Conservation (phyloP, 1,140 invertebrate genomes). For the Drosophila virilis region DNA sequence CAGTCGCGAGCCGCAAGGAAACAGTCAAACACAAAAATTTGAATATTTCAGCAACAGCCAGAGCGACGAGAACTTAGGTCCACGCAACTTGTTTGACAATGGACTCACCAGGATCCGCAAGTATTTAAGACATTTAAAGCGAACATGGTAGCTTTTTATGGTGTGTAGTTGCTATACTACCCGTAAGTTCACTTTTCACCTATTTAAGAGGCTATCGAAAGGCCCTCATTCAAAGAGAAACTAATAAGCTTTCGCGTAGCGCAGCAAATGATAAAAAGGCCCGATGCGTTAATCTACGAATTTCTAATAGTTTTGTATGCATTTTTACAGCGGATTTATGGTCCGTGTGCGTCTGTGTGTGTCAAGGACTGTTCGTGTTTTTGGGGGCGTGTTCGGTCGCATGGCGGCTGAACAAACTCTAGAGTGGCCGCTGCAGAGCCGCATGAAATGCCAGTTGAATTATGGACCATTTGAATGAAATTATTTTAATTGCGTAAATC, state of each 20-base stretch:
- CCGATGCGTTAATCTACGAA: constrained; percentile 37
- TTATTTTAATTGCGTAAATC: constrained; percentile 83
- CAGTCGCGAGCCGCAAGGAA: too few species aligned
- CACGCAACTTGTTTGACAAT: too few species aligned
- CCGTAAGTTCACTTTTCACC: not conserved
- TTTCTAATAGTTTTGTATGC: constrained; percentile 42
- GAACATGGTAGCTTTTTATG: not conserved
- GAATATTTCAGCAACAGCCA: too few species aligned
- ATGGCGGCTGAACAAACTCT: constrained; percentile 23
- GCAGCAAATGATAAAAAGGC: constrained; percentile 19
- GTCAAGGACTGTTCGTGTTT: constrained; percentile 27
- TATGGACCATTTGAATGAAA: constrained; percentile 81
- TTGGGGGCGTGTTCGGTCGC: constrained; percentile 30
- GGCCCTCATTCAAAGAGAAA: not conserved
- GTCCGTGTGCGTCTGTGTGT: constrained; percentile 1
- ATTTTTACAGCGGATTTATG: constrained; percentile 52
- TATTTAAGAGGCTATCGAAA: not conserved
- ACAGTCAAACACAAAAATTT: too few species aligned
- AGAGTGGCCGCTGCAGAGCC: constrained; percentile 58
- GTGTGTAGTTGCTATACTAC: too few species aligned
- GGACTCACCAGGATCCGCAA: too few species aligned
- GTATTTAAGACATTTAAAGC: too few species aligned
- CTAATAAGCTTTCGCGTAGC: constrained; percentile 1
- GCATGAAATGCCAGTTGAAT: constrained; percentile 75
- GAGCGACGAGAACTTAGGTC: too few species aligned